Percentiles rank a stretch among this genome's conserved stretches.
phyloP scores from a whole-genome alignment of 2,797 vertebrate species.

The Pelobates cultripes region DNA sequence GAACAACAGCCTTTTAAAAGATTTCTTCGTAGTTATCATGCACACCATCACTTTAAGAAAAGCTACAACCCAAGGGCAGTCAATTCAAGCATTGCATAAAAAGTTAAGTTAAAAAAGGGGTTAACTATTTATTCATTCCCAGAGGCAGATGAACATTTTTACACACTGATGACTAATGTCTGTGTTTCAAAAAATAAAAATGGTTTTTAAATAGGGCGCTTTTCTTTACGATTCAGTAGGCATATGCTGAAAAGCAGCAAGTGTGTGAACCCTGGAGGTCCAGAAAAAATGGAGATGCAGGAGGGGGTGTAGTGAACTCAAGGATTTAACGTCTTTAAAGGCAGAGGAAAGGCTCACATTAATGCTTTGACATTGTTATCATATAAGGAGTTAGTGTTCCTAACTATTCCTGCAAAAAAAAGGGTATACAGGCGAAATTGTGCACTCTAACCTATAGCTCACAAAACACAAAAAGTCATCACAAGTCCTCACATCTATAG shows the following conservation, averaged over 20 bases:
- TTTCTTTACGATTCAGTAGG: constrained; percentile 39
- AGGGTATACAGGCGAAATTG: too few species aligned
- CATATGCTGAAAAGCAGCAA: constrained; percentile 22
- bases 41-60: background rate
- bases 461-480: too few species aligned
- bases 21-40: too few species aligned
- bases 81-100: background rate
- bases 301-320: background rate
- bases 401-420: too few species aligned
- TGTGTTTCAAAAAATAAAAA: constrained; percentile 24
- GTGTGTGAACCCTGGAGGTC: constrained; percentile 29
- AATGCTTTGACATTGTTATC: too few species aligned
- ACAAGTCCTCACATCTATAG: too few species aligned
- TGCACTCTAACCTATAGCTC: too few species aligned
- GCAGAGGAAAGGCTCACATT: too few species aligned
- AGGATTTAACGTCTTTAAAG: background rate
- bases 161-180: constrained; percentile 47
- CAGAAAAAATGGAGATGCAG: background rate
- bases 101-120: constrained; percentile 8
- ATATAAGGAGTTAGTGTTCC: too few species aligned
- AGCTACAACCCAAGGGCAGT: background rate
- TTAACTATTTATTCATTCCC: constrained; percentile 35
- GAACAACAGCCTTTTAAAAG: too few species aligned
- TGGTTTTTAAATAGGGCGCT: constrained; percentile 48
- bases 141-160: constrained; percentile 35